These are phyloP conservation scores for Xylophagus ater DNA, from an alignment of 2,888 invertebrate species.

Conservation along the genomic window DNA sequence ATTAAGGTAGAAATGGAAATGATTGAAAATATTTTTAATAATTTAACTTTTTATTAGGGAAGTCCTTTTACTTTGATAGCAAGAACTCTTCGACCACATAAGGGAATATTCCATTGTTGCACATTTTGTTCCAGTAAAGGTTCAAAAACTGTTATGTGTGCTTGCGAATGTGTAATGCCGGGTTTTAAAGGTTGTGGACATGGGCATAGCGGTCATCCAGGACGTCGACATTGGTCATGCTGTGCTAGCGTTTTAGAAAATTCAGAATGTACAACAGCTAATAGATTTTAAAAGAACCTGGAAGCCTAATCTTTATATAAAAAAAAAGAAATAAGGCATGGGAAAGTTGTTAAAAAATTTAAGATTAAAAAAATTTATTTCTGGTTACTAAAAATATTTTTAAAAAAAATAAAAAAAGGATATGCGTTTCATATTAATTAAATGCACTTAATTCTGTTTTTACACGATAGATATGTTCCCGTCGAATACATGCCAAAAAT, in stretches of 20 bases:
- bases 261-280: conserved; percentile 47
- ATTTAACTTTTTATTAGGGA: conserved; percentile 40
- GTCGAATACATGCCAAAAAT: too few species aligned
- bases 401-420: too few species aligned
- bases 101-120: conserved; percentile 68
- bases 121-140: conserved; percentile 73
- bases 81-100: conserved; percentile 52
- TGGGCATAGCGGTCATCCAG: conserved; percentile 70
- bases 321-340: too few species aligned
- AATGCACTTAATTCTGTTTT: too few species aligned
- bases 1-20: conserved; percentile 45
- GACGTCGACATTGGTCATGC: conserved; percentile 72
- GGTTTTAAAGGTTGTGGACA: conserved; percentile 71
- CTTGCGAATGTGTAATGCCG: conserved; percentile 63
- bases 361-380: too few species aligned
- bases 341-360: too few species aligned
- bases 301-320: too few species aligned
- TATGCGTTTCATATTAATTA: too few species aligned
- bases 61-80: conserved; percentile 57
- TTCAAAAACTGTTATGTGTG: conserved; percentile 54
- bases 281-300: conserved; percentile 31
- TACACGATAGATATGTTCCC: too few species aligned
- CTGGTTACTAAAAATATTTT: too few species aligned
- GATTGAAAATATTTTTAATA: neutral
- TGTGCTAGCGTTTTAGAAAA: conserved; percentile 55